Evolutionary conservation across 2,797 vertebrate species (phyloP).

Genomic region (Argya squamiceps): DNA sequence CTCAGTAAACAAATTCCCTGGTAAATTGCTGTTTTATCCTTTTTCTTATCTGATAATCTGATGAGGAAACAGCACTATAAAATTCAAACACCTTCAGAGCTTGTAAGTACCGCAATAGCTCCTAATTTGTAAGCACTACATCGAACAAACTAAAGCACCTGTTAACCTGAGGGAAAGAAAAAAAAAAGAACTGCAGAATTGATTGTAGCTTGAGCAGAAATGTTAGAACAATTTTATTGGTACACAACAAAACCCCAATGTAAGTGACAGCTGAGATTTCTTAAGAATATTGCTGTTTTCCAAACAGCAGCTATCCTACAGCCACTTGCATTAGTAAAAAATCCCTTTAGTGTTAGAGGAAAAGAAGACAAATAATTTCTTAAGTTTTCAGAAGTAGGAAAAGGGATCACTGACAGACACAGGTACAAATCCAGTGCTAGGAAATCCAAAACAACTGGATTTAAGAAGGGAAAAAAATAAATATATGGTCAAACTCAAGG

Average conservation of each 20-base stretch:
- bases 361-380: not conserved
- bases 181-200: not conserved
- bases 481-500: not conserved
- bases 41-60: not conserved
- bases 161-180: not conserved
- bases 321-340: not conserved
- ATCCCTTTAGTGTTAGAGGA: rapidly evolving
- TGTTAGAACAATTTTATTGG: not conserved
- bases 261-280: not conserved
- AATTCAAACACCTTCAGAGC: not conserved
- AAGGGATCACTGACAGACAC: not conserved
- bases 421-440: not conserved
- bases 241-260: not conserved
- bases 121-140: not conserved
- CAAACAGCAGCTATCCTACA: not conserved
- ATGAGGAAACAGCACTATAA: not conserved
- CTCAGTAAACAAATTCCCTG: not conserved
- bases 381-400: not conserved
- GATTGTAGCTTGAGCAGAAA: not conserved
- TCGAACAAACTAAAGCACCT: not conserved
- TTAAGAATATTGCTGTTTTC: not conserved
- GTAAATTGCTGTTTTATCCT: not conserved
- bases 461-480: not conserved
- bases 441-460: not conserved
- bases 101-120: not conserved